phyloP scores from a whole-genome alignment of 2,888 invertebrate species.

The Drosophila testacea region DNA sequence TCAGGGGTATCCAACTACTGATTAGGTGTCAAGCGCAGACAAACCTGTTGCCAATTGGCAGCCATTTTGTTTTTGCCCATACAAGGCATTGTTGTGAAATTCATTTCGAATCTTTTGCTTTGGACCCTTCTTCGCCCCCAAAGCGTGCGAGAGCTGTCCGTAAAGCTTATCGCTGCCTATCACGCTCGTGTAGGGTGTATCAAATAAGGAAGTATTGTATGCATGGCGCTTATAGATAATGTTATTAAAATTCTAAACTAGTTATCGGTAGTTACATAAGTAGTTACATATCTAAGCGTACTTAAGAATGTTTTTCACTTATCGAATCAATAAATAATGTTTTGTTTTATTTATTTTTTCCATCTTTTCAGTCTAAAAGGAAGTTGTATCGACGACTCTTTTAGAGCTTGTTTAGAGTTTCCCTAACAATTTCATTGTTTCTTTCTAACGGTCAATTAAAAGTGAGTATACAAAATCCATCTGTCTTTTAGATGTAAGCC shows the following conservation, averaged over 20 bases:
- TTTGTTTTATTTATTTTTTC: slow-evolving; percentile 21
- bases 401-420: slow-evolving; percentile 82
- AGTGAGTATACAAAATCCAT: slow-evolving; percentile 74
- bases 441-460: slow-evolving; percentile 83
- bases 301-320: slow-evolving; percentile 1
- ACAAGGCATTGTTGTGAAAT: slow-evolving; percentile 64
- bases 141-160: not conserved
- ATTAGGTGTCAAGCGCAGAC: slow-evolving; percentile 44
- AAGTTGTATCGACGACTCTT: slow-evolving; percentile 82
- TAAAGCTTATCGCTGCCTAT: slow-evolving; percentile 36
- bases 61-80: slow-evolving; percentile 51
- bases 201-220: slow-evolving; percentile 36
- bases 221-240: slow-evolving; percentile 3
- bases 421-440: slow-evolving; percentile 83
- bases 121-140: not conserved
- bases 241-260: not conserved
- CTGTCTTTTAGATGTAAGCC: slow-evolving; percentile 24
- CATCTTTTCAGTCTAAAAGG: slow-evolving; percentile 82
- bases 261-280: slow-evolving; percentile 2
- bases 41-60: slow-evolving; percentile 51
- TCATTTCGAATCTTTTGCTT: slow-evolving; percentile 54
- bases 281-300: slow-evolving; percentile 1
- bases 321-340: slow-evolving; percentile 44
- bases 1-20: slow-evolving; percentile 56
- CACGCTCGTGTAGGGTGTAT: slow-evolving; percentile 31